These are phyloP conservation scores for Enteromius trimaculatus DNA, from an alignment of 2,797 vertebrate genomes.

Conservation along the genomic window DNA sequence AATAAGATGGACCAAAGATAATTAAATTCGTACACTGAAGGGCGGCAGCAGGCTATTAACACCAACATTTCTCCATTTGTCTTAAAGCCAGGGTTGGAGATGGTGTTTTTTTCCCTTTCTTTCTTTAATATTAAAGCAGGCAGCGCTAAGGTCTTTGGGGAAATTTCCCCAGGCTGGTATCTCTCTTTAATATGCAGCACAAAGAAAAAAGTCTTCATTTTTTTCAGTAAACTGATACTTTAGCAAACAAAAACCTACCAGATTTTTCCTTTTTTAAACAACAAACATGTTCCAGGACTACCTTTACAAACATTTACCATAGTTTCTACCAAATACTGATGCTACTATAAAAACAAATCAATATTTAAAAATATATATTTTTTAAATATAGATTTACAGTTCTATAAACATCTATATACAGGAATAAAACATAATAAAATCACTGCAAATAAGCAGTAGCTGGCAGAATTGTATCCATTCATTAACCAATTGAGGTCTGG, in stretches of 20 bases:
- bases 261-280: slow-evolving; percentile 8
- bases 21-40: slow-evolving; percentile 83
- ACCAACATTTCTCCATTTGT: slow-evolving; percentile 81
- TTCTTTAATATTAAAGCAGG: slow-evolving; percentile 69
- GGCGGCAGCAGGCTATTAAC: slow-evolving; percentile 82
- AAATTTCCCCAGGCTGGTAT: slow-evolving; percentile 57
- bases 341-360: not conserved
- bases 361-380: not conserved
- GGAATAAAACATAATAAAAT: too few relatives aligned
- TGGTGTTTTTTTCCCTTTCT: slow-evolving; percentile 65
- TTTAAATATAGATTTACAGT: not conserved
- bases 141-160: slow-evolving; percentile 72
- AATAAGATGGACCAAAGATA: slow-evolving; percentile 84
- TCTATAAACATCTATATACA: too few relatives aligned
- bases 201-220: slow-evolving; percentile 13
- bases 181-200: slow-evolving; percentile 61
- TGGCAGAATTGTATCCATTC: too few relatives aligned
- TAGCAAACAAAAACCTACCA: slow-evolving; percentile 2
- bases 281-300: not conserved
- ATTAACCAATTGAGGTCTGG: too few relatives aligned
- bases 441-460: too few relatives aligned
- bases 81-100: slow-evolving; percentile 76
- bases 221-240: slow-evolving; percentile 23
- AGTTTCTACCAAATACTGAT: slow-evolving; percentile 10
- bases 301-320: slow-evolving; percentile 69